These are phyloP conservation scores for Campoplex nolae DNA, from an alignment of 2,888 invertebrate genomes.

Conservation along the genomic window DNA sequence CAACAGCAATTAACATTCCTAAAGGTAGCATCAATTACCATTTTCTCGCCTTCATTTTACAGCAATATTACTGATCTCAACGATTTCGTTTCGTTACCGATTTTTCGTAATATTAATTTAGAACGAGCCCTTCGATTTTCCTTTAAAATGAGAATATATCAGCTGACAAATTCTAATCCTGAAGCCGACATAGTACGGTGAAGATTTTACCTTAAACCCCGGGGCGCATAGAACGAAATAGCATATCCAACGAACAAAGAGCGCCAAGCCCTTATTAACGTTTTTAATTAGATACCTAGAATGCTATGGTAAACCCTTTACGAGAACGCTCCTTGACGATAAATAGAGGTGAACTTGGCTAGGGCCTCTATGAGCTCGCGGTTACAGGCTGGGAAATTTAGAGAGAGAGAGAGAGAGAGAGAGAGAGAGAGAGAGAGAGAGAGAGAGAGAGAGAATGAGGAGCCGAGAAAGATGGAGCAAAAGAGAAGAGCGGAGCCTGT, in stretches of 20 bases:
- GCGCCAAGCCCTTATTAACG: conserved; percentile 60
- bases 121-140: conserved; percentile 8
- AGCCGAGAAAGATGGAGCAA: conserved; percentile 1
- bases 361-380: conserved; percentile 43
- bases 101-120: conserved; percentile 19
- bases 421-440: conserved; percentile 23
- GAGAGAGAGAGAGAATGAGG: not conserved
- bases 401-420: conserved; percentile 16
- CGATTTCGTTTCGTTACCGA: conserved; percentile 2
- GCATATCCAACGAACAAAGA: conserved; percentile 28
- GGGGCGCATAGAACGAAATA: conserved; percentile 36
- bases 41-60: conserved; percentile 11
- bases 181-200: conserved; percentile 30
- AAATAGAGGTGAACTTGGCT: conserved; percentile 59
- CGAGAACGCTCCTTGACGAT: conserved; percentile 44
- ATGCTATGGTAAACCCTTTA: conserved; percentile 32
- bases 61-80: conserved; percentile 5
- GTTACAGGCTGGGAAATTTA: conserved; percentile 9
- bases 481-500: not conserved
- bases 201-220: conserved; percentile 12
- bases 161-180: conserved; percentile 50
- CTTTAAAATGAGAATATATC: conserved; percentile 31
- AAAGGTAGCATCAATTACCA: conserved; percentile 35
- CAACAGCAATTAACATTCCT: conserved; percentile 40
- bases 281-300: conserved; percentile 64